Conservation (phyloP, 2,797 vertebrate genomes). For the Bucorvus abyssinicus region DNA sequence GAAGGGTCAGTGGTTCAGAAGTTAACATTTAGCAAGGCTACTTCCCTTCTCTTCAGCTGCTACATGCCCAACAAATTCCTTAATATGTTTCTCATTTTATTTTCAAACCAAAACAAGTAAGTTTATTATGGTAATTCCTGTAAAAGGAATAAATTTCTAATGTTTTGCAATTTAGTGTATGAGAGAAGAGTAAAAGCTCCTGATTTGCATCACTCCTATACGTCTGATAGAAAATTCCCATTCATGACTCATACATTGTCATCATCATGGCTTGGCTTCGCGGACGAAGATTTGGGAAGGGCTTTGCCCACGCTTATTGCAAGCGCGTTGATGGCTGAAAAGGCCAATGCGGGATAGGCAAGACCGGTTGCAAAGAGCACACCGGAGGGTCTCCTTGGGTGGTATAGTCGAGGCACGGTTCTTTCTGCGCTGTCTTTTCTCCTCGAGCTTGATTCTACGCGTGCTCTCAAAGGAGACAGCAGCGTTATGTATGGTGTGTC, state of each 20-base stretch:
- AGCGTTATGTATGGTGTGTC: too few relatives aligned
- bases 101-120: neutral
- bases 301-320: too few relatives aligned
- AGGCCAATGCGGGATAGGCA: too few relatives aligned
- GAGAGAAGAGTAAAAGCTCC: neutral
- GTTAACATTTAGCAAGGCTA: neutral
- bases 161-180: neutral
- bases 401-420: too few relatives aligned
- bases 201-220: neutral
- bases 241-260: neutral
- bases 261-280: too few relatives aligned
- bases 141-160: neutral
- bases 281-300: too few relatives aligned
- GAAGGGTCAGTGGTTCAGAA: neutral
- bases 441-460: too few relatives aligned
- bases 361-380: too few relatives aligned
- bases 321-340: too few relatives aligned
- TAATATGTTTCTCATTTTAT: neutral
- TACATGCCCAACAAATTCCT: neutral
- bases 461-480: too few relatives aligned
- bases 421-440: too few relatives aligned
- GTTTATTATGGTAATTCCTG: neutral
- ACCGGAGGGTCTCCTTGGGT: too few relatives aligned
- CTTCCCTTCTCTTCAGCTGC: neutral
- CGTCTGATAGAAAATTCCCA: neutral